phyloP scores from a whole-genome alignment of 2,113 vertebrate genomes.

The Serinus canaria region DNA sequence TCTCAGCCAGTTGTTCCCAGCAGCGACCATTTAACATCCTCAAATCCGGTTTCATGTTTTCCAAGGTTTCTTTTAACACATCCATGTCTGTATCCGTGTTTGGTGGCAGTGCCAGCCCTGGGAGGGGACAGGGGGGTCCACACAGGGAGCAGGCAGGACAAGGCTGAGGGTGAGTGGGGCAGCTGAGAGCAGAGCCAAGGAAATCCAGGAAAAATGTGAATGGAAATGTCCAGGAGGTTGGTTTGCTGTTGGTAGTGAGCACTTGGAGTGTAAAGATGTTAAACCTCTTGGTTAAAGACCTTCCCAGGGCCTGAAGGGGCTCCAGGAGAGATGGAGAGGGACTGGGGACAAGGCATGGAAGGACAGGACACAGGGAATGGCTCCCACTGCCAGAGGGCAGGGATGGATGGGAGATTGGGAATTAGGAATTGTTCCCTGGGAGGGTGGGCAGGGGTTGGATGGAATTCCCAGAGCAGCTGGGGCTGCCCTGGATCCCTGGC shows the following conservation, averaged over 20 bases:
- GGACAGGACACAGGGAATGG: not conserved
- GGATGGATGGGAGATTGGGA: rapidly evolving
- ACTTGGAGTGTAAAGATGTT: not conserved
- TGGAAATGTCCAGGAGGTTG: not conserved
- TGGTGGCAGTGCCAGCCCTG: not conserved
- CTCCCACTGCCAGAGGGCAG: not conserved
- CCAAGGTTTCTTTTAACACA: not conserved
- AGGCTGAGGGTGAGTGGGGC: not conserved
- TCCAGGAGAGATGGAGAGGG: not conserved
- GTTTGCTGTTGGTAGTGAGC: not conserved
- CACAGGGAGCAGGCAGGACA: not conserved
- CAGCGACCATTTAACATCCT: not conserved
- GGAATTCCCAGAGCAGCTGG: rapidly evolving
- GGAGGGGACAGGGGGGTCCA: not conserved
- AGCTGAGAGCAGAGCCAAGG: not conserved
- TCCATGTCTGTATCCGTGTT: rapidly evolving
- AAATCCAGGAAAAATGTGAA: not conserved
- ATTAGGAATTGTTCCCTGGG: not conserved
- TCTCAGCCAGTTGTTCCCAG: not conserved
- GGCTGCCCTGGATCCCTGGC: not conserved
- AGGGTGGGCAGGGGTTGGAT: rapidly evolving
- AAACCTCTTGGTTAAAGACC: not conserved
- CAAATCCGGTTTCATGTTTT: not conserved
- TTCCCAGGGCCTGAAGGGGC: not conserved
- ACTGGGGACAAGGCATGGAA: not conserved